phyloP scores from a whole-genome alignment of 37 sponge, comb jelly and placozoan species.

The Chondrilla cf. caribensis region DNA sequence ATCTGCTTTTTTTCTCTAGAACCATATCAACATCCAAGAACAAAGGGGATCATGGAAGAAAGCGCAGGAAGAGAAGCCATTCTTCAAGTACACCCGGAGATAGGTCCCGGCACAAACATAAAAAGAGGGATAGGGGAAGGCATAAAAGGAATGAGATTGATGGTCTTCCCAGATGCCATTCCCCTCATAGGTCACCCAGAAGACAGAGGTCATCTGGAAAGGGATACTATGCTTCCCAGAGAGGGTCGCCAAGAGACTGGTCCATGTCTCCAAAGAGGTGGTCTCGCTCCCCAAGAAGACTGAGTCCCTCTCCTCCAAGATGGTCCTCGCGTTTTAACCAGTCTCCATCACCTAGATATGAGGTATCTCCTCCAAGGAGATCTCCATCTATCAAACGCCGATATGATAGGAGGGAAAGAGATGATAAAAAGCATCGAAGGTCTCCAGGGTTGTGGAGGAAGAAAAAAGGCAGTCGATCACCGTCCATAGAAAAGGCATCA shows the following conservation, averaged over 20 bases:
- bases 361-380: neutral
- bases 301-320: neutral
- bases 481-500: neutral
- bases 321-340: neutral
- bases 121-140: neutral
- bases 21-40: no score
- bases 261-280: neutral
- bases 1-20: no score
- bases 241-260: no score
- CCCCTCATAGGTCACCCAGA: neutral
- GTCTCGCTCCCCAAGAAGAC: neutral
- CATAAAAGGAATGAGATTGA: neutral
- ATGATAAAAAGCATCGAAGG: neutral
- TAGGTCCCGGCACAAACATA: no score
- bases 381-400: neutral
- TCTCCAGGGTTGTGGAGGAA: neutral
- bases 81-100: no score
- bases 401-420: neutral
- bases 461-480: neutral
- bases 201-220: no score
- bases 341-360: conserved; percentile 1
- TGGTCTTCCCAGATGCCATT: neutral
- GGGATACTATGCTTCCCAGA: no score
- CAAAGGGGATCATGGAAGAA: no score
- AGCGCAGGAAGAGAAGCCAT: neutral